phyloP scores from a whole-genome alignment of 2,888 invertebrate species.

The Spodoptera littoralis region DNA sequence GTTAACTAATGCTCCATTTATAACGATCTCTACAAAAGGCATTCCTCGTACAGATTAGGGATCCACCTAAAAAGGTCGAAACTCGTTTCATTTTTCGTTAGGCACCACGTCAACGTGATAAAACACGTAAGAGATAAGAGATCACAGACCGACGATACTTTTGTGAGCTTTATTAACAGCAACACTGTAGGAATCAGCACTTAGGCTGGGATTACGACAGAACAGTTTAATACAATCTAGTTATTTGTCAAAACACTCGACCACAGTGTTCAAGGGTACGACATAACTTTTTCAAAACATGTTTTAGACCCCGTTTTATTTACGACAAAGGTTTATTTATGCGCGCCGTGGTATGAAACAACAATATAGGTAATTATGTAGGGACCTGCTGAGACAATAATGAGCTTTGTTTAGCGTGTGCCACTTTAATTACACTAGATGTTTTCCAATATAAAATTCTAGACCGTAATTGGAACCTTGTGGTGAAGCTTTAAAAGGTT shows the following conservation, averaged over 20 bases:
- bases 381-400: conserved; percentile 10
- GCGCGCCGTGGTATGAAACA: conserved; percentile 24
- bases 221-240: conserved; percentile 10
- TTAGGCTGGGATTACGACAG: conserved; percentile 12
- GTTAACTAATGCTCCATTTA: no score
- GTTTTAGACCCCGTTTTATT: conserved; percentile 33
- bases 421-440: neutral
- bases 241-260: conserved; percentile 31
- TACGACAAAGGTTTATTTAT: conserved; percentile 15
- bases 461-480: no score
- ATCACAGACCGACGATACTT: conserved; percentile 21
- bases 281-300: conserved; percentile 12
- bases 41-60: conserved; percentile 22
- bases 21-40: neutral
- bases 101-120: conserved; percentile 18
- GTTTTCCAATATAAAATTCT: no score
- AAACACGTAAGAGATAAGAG: conserved; percentile 28
- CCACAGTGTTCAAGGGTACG: conserved; percentile 19
- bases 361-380: conserved; percentile 5
- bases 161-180: conserved; percentile 15
- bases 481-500: neutral
- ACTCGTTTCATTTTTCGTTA: conserved; percentile 15
- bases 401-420: conserved; percentile 1
- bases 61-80: conserved; percentile 6
- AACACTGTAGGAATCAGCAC: conserved; percentile 18